Conservation (phyloP, 2,797 vertebrate species). For the Molossus alvarezi region DNA sequence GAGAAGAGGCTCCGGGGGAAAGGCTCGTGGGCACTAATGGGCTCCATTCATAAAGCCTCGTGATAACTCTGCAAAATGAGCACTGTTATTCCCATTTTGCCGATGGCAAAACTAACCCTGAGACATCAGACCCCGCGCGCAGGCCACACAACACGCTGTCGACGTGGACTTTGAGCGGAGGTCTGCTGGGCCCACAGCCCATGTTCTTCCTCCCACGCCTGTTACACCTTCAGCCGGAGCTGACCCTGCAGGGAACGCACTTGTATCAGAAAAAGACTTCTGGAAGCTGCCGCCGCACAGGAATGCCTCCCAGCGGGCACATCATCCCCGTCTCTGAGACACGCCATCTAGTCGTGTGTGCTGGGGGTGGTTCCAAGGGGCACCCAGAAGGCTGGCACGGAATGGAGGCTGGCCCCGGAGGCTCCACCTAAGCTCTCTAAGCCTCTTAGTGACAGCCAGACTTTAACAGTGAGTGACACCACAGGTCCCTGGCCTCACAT, state of each 20-base stretch:
- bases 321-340: constrained; percentile 64
- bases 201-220: rapidly evolving
- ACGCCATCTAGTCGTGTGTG: constrained; percentile 39
- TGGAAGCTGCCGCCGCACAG: not conserved
- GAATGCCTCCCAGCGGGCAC: constrained; percentile 50
- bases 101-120: not conserved
- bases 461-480: constrained; percentile 83
- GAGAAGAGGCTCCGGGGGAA: not conserved
- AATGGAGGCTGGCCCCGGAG: constrained; percentile 79
- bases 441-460: constrained; percentile 85
- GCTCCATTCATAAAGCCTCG: not conserved
- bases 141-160: not conserved
- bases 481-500: constrained; percentile 83
- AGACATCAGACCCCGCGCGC: not conserved
- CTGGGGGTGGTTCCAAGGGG: constrained; percentile 72
- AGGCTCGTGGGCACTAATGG: rapidly evolving
- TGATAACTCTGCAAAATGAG: not conserved
- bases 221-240: not conserved
- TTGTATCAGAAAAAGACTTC: not conserved
- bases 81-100: not conserved
- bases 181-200: not conserved
- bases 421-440: constrained; percentile 84
- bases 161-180: not conserved
- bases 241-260: not conserved
- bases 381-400: constrained; percentile 75